Percentiles rank a stretch among this genome's conserved stretches.
Evolutionary conservation across 2,888 invertebrate genomes (phyloP).

Genomic region (Caenorhabditis sp.): DNA sequence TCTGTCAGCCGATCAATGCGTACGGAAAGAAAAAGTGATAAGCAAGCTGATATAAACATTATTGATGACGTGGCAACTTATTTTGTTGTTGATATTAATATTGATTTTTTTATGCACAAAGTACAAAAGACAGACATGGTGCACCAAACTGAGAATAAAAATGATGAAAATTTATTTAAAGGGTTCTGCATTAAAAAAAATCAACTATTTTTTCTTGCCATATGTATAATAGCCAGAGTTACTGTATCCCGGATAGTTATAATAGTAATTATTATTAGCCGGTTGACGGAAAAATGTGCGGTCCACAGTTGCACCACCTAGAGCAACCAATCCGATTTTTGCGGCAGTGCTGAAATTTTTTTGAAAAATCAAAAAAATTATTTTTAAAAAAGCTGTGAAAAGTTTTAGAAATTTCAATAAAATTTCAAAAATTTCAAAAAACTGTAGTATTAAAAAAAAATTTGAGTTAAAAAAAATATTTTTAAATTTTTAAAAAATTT

Average conservation of each 20-base stretch:
- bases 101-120: no score
- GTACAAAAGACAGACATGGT: no score
- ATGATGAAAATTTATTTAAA: no score
- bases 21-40: slow-evolving; percentile 10
- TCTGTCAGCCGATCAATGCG: slow-evolving; percentile 27
- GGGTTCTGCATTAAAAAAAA: not conserved
- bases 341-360: slow-evolving; percentile 9
- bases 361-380: not conserved
- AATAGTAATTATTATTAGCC: not conserved
- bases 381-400: not conserved
- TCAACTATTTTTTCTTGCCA: slow-evolving; percentile 1
- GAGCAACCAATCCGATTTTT: not conserved
- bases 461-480: no score
- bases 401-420: not conserved
- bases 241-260: slow-evolving; percentile 10
- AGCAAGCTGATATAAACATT: not conserved
- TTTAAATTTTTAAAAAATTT: no score
- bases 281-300: slow-evolving; percentile 12
- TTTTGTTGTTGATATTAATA: not conserved
- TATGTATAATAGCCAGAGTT: slow-evolving; percentile 2
- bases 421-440: not conserved
- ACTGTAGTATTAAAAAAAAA: not conserved
- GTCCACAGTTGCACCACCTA: slow-evolving; percentile 7
- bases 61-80: not conserved
- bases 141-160: no score